Conservation (phyloP, 2,113 vertebrate genomes). For the Oplegnathus fasciatus region DNA sequence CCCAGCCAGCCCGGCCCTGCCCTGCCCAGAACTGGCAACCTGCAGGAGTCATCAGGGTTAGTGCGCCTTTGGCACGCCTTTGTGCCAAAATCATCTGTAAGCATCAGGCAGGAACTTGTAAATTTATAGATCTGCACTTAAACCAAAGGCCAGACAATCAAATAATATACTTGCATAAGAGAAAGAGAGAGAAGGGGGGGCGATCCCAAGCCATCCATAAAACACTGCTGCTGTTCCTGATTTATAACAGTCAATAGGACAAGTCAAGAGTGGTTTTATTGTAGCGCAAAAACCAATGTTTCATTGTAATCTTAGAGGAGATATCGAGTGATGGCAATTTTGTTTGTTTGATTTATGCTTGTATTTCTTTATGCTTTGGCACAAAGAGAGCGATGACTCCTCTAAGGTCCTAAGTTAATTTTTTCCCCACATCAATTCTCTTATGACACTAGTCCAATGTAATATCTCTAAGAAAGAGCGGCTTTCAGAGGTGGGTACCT, state of each 20-base stretch:
- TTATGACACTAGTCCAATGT: constrained; percentile 28
- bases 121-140: constrained; percentile 74
- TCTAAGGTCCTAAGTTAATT: background rate
- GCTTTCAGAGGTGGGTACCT: constrained; percentile 45
- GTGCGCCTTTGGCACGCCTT: constrained; percentile 78
- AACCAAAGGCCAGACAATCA: constrained; percentile 61
- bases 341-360: constrained; percentile 45
- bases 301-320: constrained; percentile 38
- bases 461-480: constrained; percentile 32
- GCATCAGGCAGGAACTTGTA: constrained; percentile 58
- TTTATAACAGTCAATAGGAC: constrained; percentile 36
- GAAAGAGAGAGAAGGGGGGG: background rate
- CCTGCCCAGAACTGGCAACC: constrained; percentile 71
- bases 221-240: constrained; percentile 42
- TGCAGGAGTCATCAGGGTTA: constrained; percentile 83
- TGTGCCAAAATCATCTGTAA: constrained; percentile 63
- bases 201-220: constrained; percentile 30
- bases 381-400: constrained; percentile 36
- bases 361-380: constrained; percentile 18
- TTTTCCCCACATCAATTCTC: constrained; percentile 29
- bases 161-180: constrained; percentile 59
- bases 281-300: constrained; percentile 27
- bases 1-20: constrained; percentile 27
- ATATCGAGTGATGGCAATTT: constrained; percentile 37
- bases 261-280: constrained; percentile 26